phyloP scores from a whole-genome alignment of 2,888 invertebrate genomes.

The Eulithis prunata region DNA sequence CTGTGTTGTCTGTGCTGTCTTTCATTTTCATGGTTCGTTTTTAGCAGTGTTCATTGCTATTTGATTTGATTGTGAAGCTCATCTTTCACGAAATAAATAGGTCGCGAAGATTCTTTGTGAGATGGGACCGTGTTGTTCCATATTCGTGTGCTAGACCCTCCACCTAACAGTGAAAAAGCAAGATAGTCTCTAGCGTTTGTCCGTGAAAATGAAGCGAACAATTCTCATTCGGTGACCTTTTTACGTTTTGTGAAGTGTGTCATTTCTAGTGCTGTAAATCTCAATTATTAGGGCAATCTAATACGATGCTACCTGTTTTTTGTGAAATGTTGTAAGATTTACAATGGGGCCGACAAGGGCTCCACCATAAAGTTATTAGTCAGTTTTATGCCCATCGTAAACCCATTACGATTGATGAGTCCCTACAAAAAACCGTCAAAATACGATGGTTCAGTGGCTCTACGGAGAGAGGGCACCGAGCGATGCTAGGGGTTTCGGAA shows the following conservation, averaged over 20 bases:
- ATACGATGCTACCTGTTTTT: conserved; percentile 63
- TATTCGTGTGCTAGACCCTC: neutral
- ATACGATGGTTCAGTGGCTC: conserved; percentile 73
- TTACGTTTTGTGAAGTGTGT: conserved; percentile 62
- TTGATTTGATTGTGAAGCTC: conserved; percentile 45
- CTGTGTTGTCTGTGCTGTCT: conserved; percentile 20
- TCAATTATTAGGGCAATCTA: conserved; percentile 50
- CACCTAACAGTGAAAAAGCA: conserved; percentile 10
- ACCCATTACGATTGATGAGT: conserved; percentile 73
- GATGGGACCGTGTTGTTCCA: conserved; percentile 18
- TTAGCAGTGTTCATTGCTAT: conserved; percentile 66
- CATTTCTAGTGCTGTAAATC: conserved; percentile 56
- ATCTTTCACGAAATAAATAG: conserved; percentile 23
- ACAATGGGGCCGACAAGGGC: conserved; percentile 80
- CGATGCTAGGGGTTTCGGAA: conserved; percentile 71
- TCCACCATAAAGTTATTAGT: conserved; percentile 78
- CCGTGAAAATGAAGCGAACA: conserved; percentile 61
- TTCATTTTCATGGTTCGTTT: conserved; percentile 66
- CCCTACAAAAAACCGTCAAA: conserved; percentile 60
- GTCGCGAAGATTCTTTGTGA: conserved; percentile 12
- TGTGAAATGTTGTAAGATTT: conserved; percentile 62
- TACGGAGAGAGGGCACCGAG: conserved; percentile 64
- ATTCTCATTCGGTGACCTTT: conserved; percentile 74
- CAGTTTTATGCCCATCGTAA: conserved; percentile 67
- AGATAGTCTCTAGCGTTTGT: conserved; percentile 38